Base-by-base conservation (phyloP, 1,140 invertebrate genomes). In the Eupeodes corollae region DNA sequence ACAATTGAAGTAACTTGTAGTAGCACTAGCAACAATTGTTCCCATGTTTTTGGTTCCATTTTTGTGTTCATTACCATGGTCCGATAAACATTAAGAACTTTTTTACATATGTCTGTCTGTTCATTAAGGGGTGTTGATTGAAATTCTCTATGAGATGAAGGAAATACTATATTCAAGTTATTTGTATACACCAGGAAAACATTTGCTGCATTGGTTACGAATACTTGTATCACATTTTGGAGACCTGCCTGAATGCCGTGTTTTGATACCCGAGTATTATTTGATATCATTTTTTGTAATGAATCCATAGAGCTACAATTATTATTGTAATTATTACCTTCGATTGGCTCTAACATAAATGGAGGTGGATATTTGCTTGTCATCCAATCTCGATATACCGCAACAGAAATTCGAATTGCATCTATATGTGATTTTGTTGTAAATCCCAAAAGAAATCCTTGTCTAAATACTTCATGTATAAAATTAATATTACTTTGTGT, bases 51-150 rank as follows among this genome's bases (percentile, higher is more conserved):
- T 52, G 83, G 83, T 61, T 96, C 90, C 82, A 97, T 87, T 51
- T 84, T 78, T 1, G 90, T 86, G 67, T 97, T 92, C 91, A 96
- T 96, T 19, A 97, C 92, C 79, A 97, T 91, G 58, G 91, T 94
- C 50, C 93, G 75, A 75, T 97, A 98, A 53, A 97, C 93, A 69
- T 96, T 98, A 19, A 98, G 73, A 42, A 98, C 91, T 56, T 91
- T 77, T 72, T 97, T 97, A 70, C 93, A 97, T 50, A 92, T 84
- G 70, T 98, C 93, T 0, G 93, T 95, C 73, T 97, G 88, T 68
- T 94, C 90, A 59, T 93, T 88, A 6, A 92, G 69, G 8, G 79
- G 67, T 14, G 72, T 70, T 3, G 73, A 63, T 0, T 70, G 64
- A 46, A 67, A 66, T 11, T 67, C 62, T 6, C 69, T 67, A 0